phyloP scores from a whole-genome alignment of 2,888 invertebrate species.

The Axea sp. region DNA sequence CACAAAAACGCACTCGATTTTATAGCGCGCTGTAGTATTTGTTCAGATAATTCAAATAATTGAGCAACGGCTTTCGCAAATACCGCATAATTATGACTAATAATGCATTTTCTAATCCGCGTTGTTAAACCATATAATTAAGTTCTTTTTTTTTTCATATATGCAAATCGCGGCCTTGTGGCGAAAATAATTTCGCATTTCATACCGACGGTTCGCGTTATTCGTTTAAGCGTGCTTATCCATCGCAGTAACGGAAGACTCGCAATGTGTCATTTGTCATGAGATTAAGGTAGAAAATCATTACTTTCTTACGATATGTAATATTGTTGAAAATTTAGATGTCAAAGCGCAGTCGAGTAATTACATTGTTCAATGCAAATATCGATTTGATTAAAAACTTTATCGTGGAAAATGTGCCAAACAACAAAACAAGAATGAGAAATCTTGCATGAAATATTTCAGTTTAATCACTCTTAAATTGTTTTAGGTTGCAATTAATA shows the following conservation, averaged over 20 bases:
- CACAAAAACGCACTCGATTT: constrained; percentile 13
- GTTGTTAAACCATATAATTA: constrained; percentile 34
- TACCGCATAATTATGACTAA: constrained; percentile 21
- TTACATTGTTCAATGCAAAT: too few species aligned
- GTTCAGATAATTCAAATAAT: constrained; percentile 22
- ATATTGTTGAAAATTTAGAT: background rate
- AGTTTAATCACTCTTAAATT: too few species aligned
- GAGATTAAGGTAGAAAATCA: constrained; percentile 23
- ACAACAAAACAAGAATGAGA: too few species aligned
- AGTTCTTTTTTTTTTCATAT: constrained; percentile 19
- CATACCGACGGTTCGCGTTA: constrained; percentile 11
- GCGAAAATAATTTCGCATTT: constrained; percentile 16
- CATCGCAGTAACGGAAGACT: background rate
- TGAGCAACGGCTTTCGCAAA: constrained; percentile 31
- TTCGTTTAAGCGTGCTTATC: constrained; percentile 13
- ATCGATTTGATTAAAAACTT: too few species aligned
- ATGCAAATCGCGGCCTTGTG: constrained; percentile 34
- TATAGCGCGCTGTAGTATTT: constrained; percentile 21
- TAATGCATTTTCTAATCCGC: constrained; percentile 38
- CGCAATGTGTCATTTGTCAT: constrained; percentile 2
- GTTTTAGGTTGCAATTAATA: too few species aligned
- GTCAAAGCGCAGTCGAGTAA: too few species aligned
- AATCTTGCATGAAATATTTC: too few species aligned
- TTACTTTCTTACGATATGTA: constrained; percentile 24
- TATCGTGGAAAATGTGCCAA: too few species aligned